Percentiles rank a stretch among this genome's conserved stretches.
Conservation (phyloP, 2,888 invertebrate genomes). For the Ornithoptera priamus region DNA sequence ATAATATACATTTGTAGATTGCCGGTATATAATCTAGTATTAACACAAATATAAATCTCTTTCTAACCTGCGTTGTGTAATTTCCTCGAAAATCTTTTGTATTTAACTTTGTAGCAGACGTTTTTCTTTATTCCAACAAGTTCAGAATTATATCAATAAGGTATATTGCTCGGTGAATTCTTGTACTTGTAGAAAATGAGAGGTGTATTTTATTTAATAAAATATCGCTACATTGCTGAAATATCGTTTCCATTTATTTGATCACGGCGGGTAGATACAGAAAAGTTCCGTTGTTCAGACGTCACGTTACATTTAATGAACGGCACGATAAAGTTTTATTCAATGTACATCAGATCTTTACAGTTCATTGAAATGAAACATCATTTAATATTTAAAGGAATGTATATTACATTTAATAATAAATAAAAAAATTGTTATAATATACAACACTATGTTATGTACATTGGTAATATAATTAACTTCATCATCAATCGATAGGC, state of each 20-base stretch:
- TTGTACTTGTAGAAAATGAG: background rate
- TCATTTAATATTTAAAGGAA: conserved; percentile 1
- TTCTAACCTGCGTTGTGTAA: no score
- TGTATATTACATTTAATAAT: no score
- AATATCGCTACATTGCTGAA: conserved; percentile 7
- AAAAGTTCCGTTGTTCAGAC: conserved; percentile 27
- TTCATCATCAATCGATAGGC: no score
- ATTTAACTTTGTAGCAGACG: no score
- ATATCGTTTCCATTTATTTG: conserved; percentile 26
- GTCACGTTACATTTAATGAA: conserved; percentile 29
- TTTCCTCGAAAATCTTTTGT: no score
- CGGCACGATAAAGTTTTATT: conserved; percentile 29
- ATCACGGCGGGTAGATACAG: conserved; percentile 17
- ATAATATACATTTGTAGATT: no score
- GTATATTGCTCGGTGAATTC: background rate
- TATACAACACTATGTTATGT: no score
- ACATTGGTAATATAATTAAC: no score
- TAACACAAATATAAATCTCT: no score
- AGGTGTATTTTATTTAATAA: conserved; percentile 12
- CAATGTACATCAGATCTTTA: conserved; percentile 17
- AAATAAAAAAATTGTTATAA: no score
- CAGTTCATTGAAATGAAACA: conserved; percentile 17
- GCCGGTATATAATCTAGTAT: no score
- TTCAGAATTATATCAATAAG: background rate
- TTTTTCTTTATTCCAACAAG: background rate